Conservation (phyloP, 1,140 invertebrate species). For the Scaptomyza pallida region DNA sequence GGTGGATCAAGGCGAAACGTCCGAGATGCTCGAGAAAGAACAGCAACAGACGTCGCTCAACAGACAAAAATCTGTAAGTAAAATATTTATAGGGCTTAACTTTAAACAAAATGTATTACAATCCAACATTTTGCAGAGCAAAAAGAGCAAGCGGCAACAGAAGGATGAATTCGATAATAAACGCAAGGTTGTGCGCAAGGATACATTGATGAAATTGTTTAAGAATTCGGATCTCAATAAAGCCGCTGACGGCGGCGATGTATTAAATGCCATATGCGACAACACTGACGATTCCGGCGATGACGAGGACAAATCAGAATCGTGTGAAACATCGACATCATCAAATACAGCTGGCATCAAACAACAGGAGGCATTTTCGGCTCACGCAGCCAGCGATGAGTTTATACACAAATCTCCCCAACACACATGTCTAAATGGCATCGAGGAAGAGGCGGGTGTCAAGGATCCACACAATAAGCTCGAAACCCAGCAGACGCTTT, state of each 20-base stretch:
- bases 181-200: conserved; percentile 59
- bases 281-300: conserved; percentile 64
- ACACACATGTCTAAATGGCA: conserved; percentile 52
- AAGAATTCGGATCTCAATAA: conserved; percentile 80
- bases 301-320: conserved; percentile 29
- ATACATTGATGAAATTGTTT: conserved; percentile 73
- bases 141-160: conserved; percentile 35
- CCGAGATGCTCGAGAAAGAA: conserved; percentile 2
- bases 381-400: conserved; percentile 41
- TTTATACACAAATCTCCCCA: conserved; percentile 55
- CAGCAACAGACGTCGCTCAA: conserved; percentile 8
- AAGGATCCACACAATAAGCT: conserved; percentile 19
- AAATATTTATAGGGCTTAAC: neutral
- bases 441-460: conserved; percentile 9
- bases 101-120: neutral
- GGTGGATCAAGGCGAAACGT: neutral
- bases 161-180: conserved; percentile 41
- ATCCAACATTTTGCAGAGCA: conserved; percentile 33
- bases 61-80: conserved; percentile 44
- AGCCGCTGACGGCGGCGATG: conserved; percentile 65
- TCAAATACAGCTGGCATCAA: conserved; percentile 9
- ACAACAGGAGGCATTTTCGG: conserved; percentile 7
- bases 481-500: conserved; percentile 40
- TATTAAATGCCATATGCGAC: conserved; percentile 78
- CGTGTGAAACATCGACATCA: neutral